These are phyloP conservation scores for Stenotaenia linearis DNA, from an alignment of 2,888 invertebrate genomes.

Conservation along the genomic window DNA sequence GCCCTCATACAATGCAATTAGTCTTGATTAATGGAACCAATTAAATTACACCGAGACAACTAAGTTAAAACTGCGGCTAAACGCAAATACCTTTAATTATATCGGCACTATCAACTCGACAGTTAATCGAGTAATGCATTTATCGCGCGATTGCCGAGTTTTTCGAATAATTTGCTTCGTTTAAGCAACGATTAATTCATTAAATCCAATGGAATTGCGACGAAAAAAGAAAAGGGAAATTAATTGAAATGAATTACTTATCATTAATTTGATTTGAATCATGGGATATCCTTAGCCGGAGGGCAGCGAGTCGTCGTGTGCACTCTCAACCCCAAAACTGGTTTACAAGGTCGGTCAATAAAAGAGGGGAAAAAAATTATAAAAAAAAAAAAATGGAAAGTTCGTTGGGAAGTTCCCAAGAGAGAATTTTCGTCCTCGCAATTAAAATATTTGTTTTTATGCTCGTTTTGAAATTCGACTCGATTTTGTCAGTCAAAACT, in stretches of 20 bases:
- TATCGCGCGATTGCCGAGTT: too few relatives aligned
- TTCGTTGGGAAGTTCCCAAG: background rate
- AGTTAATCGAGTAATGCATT: too few relatives aligned
- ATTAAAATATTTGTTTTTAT: background rate
- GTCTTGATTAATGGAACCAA: conserved; percentile 4
- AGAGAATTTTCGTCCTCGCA: background rate
- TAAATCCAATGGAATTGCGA: too few relatives aligned
- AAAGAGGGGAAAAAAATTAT: background rate
- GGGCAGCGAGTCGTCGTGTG: background rate
- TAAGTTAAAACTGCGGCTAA: background rate
- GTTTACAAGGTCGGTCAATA: background rate
- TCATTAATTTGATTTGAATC: background rate
- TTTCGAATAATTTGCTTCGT: too few relatives aligned
- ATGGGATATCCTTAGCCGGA: background rate
- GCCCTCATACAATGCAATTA: background rate
- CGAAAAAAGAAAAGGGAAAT: too few relatives aligned
- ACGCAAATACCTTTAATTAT: background rate
- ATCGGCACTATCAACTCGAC: background rate
- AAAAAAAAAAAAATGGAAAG: background rate
- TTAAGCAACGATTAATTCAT: too few relatives aligned
- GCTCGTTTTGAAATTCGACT: background rate
- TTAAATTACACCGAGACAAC: background rate
- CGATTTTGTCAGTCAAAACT: background rate
- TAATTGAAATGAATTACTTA: background rate
- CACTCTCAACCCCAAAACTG: background rate